A percentile compares a stretch with the other conserved stretches of the same genome.
These are phyloP conservation scores for Xestia ashworthii DNA, from an alignment of 2,888 invertebrate genomes.

Conservation along the genomic window DNA sequence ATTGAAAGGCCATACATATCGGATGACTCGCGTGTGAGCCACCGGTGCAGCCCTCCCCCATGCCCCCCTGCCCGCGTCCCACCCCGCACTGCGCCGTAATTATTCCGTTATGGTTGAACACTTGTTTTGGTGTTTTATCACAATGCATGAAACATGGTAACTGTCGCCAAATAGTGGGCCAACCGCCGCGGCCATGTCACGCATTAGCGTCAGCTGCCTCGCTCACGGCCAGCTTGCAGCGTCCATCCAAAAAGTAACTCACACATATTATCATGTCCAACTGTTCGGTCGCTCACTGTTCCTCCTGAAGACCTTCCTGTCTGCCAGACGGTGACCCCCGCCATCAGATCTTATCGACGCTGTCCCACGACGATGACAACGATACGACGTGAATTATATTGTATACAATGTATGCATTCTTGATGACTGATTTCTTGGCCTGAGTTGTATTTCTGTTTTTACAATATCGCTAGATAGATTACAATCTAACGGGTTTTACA, in stretches of 20 bases:
- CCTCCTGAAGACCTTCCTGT: not conserved
- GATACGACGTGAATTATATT: conserved; percentile 9
- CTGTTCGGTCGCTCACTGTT: not conserved
- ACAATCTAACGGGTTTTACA: no score
- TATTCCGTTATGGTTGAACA: conserved; percentile 12
- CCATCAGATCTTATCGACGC: conserved; percentile 34
- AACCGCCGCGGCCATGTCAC: not conserved
- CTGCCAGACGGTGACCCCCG: conserved; percentile 1
- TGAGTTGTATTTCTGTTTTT: no score
- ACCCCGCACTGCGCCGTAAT: conserved; percentile 5
- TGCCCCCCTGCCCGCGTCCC: not conserved
- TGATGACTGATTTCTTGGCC: no score
- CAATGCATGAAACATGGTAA: not conserved
- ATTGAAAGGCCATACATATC: conserved; percentile 67
- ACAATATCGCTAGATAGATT: no score
- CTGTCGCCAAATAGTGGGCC: not conserved
- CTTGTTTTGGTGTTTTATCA: not conserved
- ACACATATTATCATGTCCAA: not conserved
- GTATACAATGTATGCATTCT: no score
- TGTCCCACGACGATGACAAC: conserved; percentile 22
- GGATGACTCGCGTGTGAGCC: conserved; percentile 63
- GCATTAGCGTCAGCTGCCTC: no score
- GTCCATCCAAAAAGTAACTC: not conserved
- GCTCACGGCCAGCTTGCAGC: not conserved
- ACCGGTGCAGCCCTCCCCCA: conserved; percentile 43